Evolutionary conservation across 2,113 vertebrate species (phyloP).

Genomic region (Cyanoramphus novaezelandiae): DNA sequence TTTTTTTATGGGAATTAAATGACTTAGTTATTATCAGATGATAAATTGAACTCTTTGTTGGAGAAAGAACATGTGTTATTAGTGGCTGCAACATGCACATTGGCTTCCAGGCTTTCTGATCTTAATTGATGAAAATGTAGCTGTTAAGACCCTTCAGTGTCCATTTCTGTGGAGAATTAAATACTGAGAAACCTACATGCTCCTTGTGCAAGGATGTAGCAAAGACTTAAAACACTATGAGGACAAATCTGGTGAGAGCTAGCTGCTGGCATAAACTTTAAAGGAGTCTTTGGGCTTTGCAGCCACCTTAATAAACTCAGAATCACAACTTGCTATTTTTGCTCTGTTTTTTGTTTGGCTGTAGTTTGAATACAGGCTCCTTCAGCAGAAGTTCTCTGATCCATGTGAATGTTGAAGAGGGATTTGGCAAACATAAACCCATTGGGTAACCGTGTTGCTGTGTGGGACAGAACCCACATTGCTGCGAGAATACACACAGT

Average conservation of each 20-base stretch:
- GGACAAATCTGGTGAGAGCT: too few relatives aligned
- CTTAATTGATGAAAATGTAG: background rate
- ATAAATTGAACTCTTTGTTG: background rate
- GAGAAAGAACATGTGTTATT: background rate
- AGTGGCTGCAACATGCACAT: background rate
- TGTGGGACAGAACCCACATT: background rate
- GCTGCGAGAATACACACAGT: constrained; percentile 49
- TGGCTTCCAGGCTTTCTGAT: background rate
- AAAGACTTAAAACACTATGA: background rate
- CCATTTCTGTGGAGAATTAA: background rate
- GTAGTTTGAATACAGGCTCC: background rate
- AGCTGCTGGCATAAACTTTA: background rate
- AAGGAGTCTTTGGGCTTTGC: background rate
- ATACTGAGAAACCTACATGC: too few relatives aligned
- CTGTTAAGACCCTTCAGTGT: background rate
- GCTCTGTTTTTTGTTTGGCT: background rate
- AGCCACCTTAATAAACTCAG: background rate
- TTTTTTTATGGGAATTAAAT: background rate
- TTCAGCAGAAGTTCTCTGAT: background rate
- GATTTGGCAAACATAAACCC: constrained; percentile 9
- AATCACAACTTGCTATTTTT: background rate
- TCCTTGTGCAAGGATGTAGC: too few relatives aligned
- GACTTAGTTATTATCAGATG: background rate
- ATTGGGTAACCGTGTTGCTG: background rate
- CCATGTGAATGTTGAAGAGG: background rate